Evolutionary conservation across 2,888 invertebrate species (phyloP).

Genomic region (Alviniconcha strummeri): DNA sequence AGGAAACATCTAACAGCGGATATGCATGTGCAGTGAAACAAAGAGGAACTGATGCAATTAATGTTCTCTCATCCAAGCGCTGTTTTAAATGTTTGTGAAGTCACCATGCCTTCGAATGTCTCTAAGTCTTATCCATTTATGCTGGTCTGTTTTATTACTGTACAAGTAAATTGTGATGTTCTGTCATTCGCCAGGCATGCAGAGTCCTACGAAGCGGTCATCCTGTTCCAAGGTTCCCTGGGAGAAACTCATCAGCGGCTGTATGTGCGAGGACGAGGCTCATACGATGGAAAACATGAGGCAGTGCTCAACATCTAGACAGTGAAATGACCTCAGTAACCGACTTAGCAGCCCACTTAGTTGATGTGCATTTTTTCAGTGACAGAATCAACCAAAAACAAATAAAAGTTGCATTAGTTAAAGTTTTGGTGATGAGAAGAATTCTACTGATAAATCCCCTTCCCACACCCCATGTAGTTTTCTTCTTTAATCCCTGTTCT

Average conservation of each 20-base stretch:
- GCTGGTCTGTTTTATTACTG: too few relatives aligned
- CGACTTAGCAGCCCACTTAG: background rate
- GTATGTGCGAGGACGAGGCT: constrained; percentile 64
- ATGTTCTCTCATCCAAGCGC: too few relatives aligned
- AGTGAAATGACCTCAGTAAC: background rate
- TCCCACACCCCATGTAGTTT: too few relatives aligned
- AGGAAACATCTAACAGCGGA: too few relatives aligned
- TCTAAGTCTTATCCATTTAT: too few relatives aligned
- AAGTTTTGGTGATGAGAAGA: background rate
- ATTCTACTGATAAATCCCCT: too few relatives aligned
- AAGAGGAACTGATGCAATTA: too few relatives aligned
- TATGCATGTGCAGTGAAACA: too few relatives aligned
- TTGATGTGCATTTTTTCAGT: background rate
- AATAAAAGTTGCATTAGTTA: background rate
- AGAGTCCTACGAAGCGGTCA: constrained; percentile 64
- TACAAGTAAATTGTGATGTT: too few relatives aligned
- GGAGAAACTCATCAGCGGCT: constrained; percentile 64
- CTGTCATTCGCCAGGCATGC: constrained; percentile 61
- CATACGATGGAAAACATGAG: constrained; percentile 71
- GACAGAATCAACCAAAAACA: background rate
- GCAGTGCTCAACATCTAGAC: constrained; percentile 62
- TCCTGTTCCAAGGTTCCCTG: constrained; percentile 64
- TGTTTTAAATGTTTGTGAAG: too few relatives aligned
- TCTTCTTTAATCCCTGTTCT: too few relatives aligned
- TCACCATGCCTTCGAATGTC: too few relatives aligned